phyloP scores from a whole-genome alignment of 2,113 vertebrate species.

The Phyllostomus hastatus region DNA sequence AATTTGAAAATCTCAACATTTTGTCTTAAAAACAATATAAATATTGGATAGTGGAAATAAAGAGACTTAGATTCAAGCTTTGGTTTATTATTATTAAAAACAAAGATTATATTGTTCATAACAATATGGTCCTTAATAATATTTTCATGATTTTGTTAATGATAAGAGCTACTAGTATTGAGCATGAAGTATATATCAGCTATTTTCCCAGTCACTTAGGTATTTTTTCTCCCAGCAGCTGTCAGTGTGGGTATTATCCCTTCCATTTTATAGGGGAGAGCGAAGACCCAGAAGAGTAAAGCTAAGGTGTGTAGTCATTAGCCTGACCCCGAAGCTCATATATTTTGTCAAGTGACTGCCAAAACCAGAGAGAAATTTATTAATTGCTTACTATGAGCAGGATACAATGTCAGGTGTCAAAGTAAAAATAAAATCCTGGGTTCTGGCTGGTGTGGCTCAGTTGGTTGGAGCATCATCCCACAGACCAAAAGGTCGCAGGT shows the following conservation, averaged over 20 bases:
- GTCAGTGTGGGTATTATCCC: neutral
- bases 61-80: neutral
- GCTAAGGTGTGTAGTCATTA: neutral
- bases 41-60: neutral
- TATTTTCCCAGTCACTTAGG: neutral
- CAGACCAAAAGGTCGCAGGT: too few species aligned
- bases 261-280: neutral
- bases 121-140: neutral
- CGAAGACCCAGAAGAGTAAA: neutral
- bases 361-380: neutral
- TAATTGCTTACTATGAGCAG: neutral
- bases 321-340: neutral
- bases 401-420: neutral
- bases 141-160: neutral
- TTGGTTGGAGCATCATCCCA: too few species aligned
- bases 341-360: neutral
- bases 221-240: neutral
- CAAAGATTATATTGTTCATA: neutral
- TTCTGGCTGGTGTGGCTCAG: too few species aligned
- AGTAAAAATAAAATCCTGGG: neutral
- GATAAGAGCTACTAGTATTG: neutral
- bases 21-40: neutral
- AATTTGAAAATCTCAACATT: neutral
- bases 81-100: neutral
- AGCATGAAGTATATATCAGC: neutral